phyloP scores from a whole-genome alignment of 1,140 invertebrate species.

The Heliconius hewitsoni region DNA sequence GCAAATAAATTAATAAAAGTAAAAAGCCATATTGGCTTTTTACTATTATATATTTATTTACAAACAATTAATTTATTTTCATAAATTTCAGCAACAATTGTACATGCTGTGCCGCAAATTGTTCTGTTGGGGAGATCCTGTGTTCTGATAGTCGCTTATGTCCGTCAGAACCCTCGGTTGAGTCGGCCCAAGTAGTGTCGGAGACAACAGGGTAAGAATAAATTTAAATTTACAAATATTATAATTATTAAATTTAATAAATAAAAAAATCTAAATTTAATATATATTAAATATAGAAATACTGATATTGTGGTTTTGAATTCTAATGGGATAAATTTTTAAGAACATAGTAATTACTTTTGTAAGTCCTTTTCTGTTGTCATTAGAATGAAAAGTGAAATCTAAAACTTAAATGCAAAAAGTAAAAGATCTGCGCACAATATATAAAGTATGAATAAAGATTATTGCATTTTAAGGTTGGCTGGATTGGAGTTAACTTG shows the following conservation, averaged over 20 bases:
- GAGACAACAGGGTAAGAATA: constrained; percentile 39
- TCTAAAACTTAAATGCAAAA: not conserved
- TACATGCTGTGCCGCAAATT: constrained; percentile 42
- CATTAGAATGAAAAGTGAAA: not conserved
- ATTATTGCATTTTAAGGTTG: constrained; percentile 42
- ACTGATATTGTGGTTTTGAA: too few species aligned
- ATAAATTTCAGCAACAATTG: constrained; percentile 44
- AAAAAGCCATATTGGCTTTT: too few species aligned
- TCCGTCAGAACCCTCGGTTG: not conserved
- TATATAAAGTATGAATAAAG: not conserved
- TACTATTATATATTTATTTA: too few species aligned
- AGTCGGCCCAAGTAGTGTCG: constrained; percentile 35
- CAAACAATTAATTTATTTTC: not conserved
- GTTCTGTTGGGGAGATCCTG: constrained; percentile 36
- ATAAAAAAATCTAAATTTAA: too few species aligned
- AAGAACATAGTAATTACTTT: too few species aligned
- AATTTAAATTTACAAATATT: not conserved
- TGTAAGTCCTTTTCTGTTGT: not conserved
- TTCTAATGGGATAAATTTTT: too few species aligned
- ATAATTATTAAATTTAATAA: too few species aligned
- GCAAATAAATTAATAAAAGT: too few species aligned
- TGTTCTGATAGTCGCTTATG: constrained; percentile 46
- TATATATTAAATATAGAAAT: not conserved
- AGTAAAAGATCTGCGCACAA: too few species aligned
- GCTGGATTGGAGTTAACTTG: constrained; percentile 58